A percentile compares a stretch with the other conserved stretches of the same genome.
These are phyloP conservation scores for Pandemis corylana DNA, from an alignment of 2,888 invertebrate genomes.

Conservation along the genomic window DNA sequence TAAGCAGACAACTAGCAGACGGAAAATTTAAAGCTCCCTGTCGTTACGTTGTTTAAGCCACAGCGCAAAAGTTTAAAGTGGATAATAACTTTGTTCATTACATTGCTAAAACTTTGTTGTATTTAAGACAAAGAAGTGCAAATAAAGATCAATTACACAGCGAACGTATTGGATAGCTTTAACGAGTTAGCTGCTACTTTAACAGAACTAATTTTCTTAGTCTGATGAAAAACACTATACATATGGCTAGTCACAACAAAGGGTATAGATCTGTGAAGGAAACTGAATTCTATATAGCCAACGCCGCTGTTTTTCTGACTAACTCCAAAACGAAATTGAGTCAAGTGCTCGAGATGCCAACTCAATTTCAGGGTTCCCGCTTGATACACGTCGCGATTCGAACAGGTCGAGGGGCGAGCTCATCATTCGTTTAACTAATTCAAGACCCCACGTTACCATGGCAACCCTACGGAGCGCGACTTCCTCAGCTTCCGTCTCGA, in stretches of 20 bases:
- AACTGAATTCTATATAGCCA: neutral
- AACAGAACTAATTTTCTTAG: neutral
- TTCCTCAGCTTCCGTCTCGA: slow-evolving; percentile 60
- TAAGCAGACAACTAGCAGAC: slow-evolving; percentile 50
- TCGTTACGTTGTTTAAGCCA: slow-evolving; percentile 54
- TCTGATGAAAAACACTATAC: neutral
- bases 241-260: neutral
- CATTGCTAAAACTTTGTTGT: slow-evolving; percentile 17
- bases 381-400: slow-evolving; percentile 46
- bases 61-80: slow-evolving; percentile 47
- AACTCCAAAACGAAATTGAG: slow-evolving; percentile 34
- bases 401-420: slow-evolving; percentile 60
- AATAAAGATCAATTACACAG: slow-evolving; percentile 6
- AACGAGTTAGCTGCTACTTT: slow-evolving; percentile 11
- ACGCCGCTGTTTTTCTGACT: slow-evolving; percentile 16
- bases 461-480: slow-evolving; percentile 65
- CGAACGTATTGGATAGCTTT: slow-evolving; percentile 14
- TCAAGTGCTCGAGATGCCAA: slow-evolving; percentile 20
- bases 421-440: slow-evolving; percentile 78
- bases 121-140: slow-evolving; percentile 14
- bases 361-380: slow-evolving; percentile 38
- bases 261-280: neutral
- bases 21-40: slow-evolving; percentile 54
- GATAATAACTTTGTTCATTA: slow-evolving; percentile 51
- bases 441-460: slow-evolving; percentile 67